Evolutionary conservation across 2,888 invertebrate species (phyloP).

Genomic region (Blera fallax): DNA sequence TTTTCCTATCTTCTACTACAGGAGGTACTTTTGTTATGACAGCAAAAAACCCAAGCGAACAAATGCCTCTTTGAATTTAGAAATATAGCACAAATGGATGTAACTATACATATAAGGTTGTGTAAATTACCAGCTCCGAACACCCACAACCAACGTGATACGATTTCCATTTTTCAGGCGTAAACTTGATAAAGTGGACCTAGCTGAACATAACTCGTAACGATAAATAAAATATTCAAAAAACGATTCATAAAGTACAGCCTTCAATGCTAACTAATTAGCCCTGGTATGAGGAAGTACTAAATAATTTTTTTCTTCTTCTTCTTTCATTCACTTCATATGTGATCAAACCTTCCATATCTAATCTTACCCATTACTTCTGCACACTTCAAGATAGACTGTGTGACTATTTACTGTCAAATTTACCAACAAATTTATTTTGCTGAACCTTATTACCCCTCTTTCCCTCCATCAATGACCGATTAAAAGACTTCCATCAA

Average conservation of each 20-base stretch:
- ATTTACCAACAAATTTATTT: neutral
- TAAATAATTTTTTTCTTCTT: neutral
- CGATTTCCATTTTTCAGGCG: neutral
- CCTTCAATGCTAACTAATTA: neutral
- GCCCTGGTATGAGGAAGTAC: neutral
- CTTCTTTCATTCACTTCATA: neutral
- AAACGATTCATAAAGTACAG: neutral
- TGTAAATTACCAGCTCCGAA: neutral
- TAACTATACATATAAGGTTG: neutral
- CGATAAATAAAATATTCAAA: neutral
- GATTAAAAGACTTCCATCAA: neutral
- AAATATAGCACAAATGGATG: too few species aligned
- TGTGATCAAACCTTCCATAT: neutral
- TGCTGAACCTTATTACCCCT: neutral
- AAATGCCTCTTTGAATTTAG: too few species aligned
- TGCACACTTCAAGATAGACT: neutral
- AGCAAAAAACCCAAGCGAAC: too few species aligned
- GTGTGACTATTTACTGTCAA: neutral
- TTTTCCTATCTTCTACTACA: neutral
- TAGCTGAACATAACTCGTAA: neutral
- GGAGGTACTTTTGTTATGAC: too few species aligned
- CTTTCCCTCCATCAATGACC: neutral
- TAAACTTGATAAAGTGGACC: neutral
- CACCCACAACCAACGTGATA: neutral
- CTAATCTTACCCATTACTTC: neutral